These are phyloP conservation scores for Drosophila nr. perissopoda DNA, from an alignment of 2,888 invertebrate species.

Conservation along the genomic window DNA sequence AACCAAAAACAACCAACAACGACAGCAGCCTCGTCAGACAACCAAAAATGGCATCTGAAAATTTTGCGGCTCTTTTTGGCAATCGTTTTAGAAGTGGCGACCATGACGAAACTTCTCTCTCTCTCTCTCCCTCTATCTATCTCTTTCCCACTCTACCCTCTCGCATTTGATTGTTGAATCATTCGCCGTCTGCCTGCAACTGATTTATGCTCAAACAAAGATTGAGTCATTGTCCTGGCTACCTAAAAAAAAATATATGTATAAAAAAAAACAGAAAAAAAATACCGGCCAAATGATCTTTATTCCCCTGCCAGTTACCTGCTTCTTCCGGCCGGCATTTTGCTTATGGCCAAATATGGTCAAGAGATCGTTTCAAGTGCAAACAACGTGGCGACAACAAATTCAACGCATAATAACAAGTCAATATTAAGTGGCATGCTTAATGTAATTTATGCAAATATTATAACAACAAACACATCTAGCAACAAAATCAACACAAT, in stretches of 20 bases:
- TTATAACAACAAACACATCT: slow-evolving; percentile 7
- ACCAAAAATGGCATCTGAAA: slow-evolving; percentile 70
- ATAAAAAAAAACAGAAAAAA: neutral
- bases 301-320: neutral
- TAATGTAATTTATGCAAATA: slow-evolving; percentile 56
- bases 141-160: neutral
- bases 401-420: slow-evolving; percentile 47
- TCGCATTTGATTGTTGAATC: slow-evolving; percentile 29
- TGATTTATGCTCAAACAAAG: slow-evolving; percentile 36
- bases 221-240: slow-evolving; percentile 69
- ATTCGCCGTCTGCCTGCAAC: slow-evolving; percentile 28
- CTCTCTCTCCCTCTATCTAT: neutral
- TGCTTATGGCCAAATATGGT: slow-evolving; percentile 58
- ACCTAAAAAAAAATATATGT: neutral
- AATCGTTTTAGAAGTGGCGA: slow-evolving; percentile 66
- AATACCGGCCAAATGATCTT: slow-evolving; percentile 10
- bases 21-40: slow-evolving; percentile 45
- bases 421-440: slow-evolving; percentile 49
- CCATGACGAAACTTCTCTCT: slow-evolving; percentile 53
- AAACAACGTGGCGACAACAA: slow-evolving; percentile 47
- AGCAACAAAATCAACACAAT: slow-evolving; percentile 10
- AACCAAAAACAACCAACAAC: slow-evolving; percentile 24
- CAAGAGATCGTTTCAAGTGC: slow-evolving; percentile 42
- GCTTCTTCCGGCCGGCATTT: slow-evolving; percentile 51
- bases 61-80: slow-evolving; percentile 66